Evolutionary conservation across 2,113 vertebrate species (phyloP).

Genomic region (Sinocyclocheilus anophthalmus): DNA sequence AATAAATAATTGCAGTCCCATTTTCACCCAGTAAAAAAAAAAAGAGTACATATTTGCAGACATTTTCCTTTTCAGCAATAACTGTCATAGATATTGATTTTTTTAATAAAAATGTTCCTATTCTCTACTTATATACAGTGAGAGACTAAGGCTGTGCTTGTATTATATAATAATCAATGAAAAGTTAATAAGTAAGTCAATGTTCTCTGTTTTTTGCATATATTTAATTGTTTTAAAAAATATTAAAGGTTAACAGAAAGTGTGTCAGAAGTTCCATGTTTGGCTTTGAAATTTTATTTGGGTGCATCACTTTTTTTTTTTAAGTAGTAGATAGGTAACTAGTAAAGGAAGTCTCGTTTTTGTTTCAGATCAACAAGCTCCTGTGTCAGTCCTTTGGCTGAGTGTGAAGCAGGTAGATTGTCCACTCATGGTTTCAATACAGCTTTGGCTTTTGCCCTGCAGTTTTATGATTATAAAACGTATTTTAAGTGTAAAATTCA

Average conservation of each 20-base stretch:
- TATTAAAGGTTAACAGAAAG: not conserved
- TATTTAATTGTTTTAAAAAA: not conserved
- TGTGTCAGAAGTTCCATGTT: not conserved
- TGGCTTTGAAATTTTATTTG: not conserved
- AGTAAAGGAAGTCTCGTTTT: slow-evolving; percentile 40
- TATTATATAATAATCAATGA: not conserved
- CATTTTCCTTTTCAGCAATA: not conserved
- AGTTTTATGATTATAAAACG: not conserved
- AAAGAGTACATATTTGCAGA: not conserved
- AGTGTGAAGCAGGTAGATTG: slow-evolving; percentile 86
- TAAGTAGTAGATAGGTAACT: not conserved
- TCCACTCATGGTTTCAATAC: not conserved
- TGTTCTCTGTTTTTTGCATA: not conserved
- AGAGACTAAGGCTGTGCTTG: not conserved
- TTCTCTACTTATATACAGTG: not conserved
- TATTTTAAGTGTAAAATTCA: not conserved
- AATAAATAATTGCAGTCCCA: not conserved
- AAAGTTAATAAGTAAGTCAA: not conserved
- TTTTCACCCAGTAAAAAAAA: not conserved
- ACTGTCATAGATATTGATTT: not conserved
- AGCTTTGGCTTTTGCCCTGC: not conserved
- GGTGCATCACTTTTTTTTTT: not conserved
- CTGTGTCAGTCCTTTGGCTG: slow-evolving; percentile 80
- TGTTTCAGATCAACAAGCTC: slow-evolving; percentile 82
- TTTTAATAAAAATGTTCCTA: no score